Conservation (phyloP, 2,888 invertebrate genomes). For the Cephus pulcher region DNA sequence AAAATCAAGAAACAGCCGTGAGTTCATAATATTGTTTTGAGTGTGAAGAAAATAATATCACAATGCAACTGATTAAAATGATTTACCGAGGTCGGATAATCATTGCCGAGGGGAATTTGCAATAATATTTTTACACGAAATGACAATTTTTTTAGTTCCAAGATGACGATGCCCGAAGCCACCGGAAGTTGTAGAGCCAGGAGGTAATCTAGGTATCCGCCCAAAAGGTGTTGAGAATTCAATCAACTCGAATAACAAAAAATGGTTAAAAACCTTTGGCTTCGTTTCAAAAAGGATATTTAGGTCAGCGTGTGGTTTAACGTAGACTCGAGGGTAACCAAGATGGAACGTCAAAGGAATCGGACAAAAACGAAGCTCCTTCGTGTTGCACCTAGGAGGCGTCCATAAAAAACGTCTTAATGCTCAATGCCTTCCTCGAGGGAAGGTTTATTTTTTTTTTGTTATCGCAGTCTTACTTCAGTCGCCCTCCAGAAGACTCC, state of each 20-base stretch:
- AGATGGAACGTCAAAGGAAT: not conserved
- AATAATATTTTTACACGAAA: not conserved
- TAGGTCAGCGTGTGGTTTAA: constrained; percentile 10
- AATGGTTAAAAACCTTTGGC: constrained; percentile 32
- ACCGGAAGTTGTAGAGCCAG: not conserved
- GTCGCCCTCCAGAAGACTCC: not conserved
- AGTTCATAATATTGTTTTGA: not conserved
- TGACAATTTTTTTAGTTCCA: too few species aligned
- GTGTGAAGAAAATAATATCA: not conserved
- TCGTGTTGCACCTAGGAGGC: not conserved
- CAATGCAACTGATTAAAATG: not conserved
- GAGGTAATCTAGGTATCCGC: constrained; percentile 5
- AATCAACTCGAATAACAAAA: constrained; percentile 28
- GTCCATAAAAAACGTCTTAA: not conserved
- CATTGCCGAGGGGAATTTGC: not conserved
- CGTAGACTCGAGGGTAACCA: not conserved
- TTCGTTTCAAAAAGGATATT: constrained; percentile 27
- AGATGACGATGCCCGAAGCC: too few species aligned
- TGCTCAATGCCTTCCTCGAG: not conserved
- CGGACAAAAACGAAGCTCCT: not conserved
- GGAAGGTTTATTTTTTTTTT: not conserved
- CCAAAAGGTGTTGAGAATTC: constrained; percentile 24
- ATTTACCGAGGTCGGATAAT: not conserved
- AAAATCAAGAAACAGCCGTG: not conserved
- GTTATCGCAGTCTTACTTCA: not conserved